Conservation (phyloP, 2,797 vertebrate species). For the Falco concolor region DNA sequence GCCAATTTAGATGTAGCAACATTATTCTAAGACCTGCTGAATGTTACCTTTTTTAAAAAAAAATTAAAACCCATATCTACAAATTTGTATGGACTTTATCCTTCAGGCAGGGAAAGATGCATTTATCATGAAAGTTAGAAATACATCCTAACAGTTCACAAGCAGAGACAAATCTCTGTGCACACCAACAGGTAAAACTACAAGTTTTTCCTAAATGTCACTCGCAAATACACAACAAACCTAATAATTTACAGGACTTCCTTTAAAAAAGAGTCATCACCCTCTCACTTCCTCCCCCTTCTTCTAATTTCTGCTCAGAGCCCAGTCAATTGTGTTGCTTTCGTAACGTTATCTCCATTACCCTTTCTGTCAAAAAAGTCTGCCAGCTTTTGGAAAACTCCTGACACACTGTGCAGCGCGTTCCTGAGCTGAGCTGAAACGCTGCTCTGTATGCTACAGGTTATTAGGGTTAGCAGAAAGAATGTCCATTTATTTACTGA, state of each 20-base stretch:
- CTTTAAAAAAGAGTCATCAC: not conserved
- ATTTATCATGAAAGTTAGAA: not conserved
- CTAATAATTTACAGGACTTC: not conserved
- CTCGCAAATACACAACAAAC: not conserved
- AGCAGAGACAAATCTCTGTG: not conserved
- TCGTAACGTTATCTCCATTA: not conserved
- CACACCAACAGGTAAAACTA: not conserved
- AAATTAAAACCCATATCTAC: not conserved
- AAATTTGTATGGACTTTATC: not conserved
- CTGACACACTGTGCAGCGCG: not conserved
- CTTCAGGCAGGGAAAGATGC: not conserved
- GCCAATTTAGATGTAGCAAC: not conserved
- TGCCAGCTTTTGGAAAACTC: not conserved
- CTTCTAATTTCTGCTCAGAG: not conserved
- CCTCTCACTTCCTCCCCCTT: not conserved
- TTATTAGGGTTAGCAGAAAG: constrained; percentile 66
- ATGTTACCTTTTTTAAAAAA: not conserved
- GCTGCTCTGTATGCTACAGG: constrained; percentile 47
- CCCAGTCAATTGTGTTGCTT: not conserved
- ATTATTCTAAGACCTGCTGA: not conserved
- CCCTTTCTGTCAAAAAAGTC: not conserved
- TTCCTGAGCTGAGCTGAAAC: not conserved
- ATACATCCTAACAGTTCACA: not conserved
- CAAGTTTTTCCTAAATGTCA: not conserved
- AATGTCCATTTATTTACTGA: constrained; percentile 74